Conservation (phyloP, 2,797 vertebrate genomes). For the Neosalanx taihuensis region DNA sequence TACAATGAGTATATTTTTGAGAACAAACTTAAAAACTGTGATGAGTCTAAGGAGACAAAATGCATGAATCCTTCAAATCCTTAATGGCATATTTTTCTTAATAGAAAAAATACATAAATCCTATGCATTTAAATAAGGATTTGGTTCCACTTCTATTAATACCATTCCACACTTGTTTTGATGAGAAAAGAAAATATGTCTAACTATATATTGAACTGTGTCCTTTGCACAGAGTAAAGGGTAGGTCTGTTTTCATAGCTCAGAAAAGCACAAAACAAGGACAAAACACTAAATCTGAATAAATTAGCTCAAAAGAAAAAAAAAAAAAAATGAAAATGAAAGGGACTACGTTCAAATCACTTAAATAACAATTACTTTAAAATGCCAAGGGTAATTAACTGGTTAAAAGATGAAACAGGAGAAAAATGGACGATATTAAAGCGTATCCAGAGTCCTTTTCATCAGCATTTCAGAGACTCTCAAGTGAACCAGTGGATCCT, state of each 20-base stretch:
- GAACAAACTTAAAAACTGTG: too few species aligned
- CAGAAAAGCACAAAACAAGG: neutral
- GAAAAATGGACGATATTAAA: constrained; percentile 20
- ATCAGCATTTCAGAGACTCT: constrained; percentile 36
- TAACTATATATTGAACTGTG: neutral
- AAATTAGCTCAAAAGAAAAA: neutral
- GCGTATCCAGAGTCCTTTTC: constrained; percentile 5
- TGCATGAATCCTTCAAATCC: too few species aligned
- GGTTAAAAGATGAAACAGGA: constrained; percentile 14
- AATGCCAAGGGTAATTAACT: constrained; percentile 25
- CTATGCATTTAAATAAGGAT: too few species aligned
- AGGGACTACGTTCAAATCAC: neutral
- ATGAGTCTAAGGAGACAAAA: too few species aligned
- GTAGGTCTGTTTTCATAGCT: too few species aligned
- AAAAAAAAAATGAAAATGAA: neutral
- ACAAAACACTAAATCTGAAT: neutral
- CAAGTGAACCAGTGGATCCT: constrained; percentile 14
- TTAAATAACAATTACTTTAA: constrained; percentile 20
- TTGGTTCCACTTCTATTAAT: too few species aligned
- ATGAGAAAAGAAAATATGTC: too few species aligned
- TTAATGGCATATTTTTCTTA: too few species aligned
- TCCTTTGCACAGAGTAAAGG: neutral
- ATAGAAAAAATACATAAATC: too few species aligned
- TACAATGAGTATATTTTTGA: too few species aligned
- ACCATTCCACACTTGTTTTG: too few species aligned